These are phyloP conservation scores for Theropithecus gelada DNA, from an alignment of 2,113 vertebrate genomes.

Conservation along the genomic window DNA sequence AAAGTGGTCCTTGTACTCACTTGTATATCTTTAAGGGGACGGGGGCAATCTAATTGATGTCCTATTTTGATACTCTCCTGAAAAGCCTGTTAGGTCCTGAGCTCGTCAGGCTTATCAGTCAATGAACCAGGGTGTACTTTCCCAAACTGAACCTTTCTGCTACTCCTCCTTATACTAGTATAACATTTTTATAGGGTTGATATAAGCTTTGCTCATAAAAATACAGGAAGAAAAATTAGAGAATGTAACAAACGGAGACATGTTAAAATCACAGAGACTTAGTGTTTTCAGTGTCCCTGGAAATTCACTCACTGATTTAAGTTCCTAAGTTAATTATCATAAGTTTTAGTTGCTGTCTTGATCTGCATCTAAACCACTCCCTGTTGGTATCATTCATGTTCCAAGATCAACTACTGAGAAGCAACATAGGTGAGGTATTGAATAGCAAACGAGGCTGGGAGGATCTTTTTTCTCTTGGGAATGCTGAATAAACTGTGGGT, in stretches of 20 bases:
- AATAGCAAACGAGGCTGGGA: neutral
- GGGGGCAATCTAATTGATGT: neutral
- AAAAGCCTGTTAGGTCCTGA: neutral
- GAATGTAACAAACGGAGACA: neutral
- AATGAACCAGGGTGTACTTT: neutral
- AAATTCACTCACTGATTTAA: constrained; percentile 5
- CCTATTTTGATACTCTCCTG: neutral
- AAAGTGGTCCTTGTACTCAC: neutral
- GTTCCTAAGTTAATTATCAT: neutral
- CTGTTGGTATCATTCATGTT: neutral
- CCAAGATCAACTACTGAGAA: neutral
- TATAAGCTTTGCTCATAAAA: neutral
- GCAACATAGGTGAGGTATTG: neutral
- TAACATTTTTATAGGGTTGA: neutral
- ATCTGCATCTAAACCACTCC: neutral
- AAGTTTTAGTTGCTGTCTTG: neutral
- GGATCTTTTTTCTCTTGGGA: neutral
- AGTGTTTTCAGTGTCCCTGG: neutral
- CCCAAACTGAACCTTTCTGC: neutral
- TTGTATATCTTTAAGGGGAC: neutral
- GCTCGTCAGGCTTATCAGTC: neutral
- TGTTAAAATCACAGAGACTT: neutral
- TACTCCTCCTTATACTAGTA: neutral
- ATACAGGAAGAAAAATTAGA: neutral
- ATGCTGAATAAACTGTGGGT: neutral